Evolutionary conservation across 2,888 invertebrate genomes (phyloP), one percentile per base, ranked within the genome.

Genomic region (Chalcosyrphus nemorum): DNA sequence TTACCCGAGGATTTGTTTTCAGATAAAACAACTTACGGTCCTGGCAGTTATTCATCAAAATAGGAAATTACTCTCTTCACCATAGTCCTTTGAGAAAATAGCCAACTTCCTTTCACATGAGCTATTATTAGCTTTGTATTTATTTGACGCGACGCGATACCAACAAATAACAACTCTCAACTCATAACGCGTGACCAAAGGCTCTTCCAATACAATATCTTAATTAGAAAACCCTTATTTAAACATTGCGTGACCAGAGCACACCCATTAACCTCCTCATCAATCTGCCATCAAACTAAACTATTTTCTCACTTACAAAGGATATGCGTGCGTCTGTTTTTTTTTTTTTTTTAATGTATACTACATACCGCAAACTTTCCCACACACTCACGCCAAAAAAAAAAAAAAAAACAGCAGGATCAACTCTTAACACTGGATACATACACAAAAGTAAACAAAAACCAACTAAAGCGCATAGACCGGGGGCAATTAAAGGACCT

Each of bases 401-500:
- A 11, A 19, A 17, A 35, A 29, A 17, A 35, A 17, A 32, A 35
- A 29, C 1, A 21, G 7, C 38, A 6, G 57, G 57, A 38, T 21
- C n/a, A 9, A 15, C 17, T 7, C n/a, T 29, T 21, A 65, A 19
- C n/a, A n/a, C n/a, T n/a, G 32, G 45, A 4, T 32, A 50, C 15
- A 24, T 24, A 35, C 65, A 66, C 41, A 54, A 13, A 54, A 13
- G 35, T 50, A 35, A 24, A 65, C 50, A 50, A 47, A 65, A 47
- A 65, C 35, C 65, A 15, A 35, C 35, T 2, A 29, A 24, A 21
- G 47, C n/a, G 38, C 15, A 43, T 65, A n/a, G n/a, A n/a, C n/a
- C n/a, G n/a, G n/a, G n/a, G 35, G 43, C 66, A 57, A 76, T 76
- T 76, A 68, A 59, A 66, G 35, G 75, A 76, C 59, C 76, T 57